These are phyloP conservation scores for Potorous gilbertii DNA, from an alignment of 2,797 vertebrate genomes.

Conservation along the genomic window DNA sequence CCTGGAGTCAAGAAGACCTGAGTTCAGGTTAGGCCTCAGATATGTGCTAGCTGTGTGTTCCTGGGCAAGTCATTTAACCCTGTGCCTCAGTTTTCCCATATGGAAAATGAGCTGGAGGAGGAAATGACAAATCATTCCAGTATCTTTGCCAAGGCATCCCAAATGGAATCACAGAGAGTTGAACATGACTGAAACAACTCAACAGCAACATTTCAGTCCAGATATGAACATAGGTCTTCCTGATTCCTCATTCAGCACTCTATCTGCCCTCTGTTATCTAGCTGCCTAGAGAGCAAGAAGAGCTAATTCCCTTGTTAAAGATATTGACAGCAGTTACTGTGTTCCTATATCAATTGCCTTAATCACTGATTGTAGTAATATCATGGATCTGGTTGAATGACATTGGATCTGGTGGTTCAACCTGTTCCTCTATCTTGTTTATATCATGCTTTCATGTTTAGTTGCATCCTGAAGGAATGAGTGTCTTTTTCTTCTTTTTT, in stretches of 20 bases:
- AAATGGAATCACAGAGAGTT: not conserved
- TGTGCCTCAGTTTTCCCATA: not conserved
- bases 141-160: not conserved
- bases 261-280: not conserved
- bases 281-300: not conserved
- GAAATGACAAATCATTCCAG: not conserved
- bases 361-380: not conserved
- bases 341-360: not conserved
- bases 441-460: not conserved
- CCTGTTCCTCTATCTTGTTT: not conserved
- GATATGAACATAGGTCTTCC: not conserved
- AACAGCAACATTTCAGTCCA: not conserved
- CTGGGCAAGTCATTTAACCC: not conserved
- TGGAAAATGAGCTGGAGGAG: not conserved
- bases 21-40: not conserved
- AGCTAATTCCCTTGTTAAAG: not conserved
- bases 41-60: not conserved
- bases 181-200: not conserved
- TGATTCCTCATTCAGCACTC: not conserved
- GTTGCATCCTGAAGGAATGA: not conserved
- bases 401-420: not conserved
- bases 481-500: not conserved
- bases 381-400: not conserved
- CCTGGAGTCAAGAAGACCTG: not conserved
- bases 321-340: not conserved